A percentile compares a stretch with the other conserved stretches of the same genome.
These are phyloP conservation scores for Popillia japonica DNA, from an alignment of 1,140 invertebrate species.

Conservation along the genomic window DNA sequence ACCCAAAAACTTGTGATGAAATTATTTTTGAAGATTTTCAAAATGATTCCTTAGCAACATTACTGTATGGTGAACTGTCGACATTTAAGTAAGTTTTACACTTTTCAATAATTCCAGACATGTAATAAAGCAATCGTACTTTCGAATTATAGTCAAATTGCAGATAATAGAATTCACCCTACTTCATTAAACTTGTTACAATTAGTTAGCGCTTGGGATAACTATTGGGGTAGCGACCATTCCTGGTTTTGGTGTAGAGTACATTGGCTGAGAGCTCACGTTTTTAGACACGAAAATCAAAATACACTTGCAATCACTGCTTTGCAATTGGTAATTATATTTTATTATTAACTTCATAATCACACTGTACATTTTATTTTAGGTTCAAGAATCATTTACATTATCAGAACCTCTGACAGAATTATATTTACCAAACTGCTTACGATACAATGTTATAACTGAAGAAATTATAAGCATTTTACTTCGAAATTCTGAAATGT, in stretches of 20 bases:
- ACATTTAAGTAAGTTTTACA: slow-evolving; percentile 46
- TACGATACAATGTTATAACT: slow-evolving; percentile 62
- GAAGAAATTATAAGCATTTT: slow-evolving; percentile 61
- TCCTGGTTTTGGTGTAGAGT: slow-evolving; percentile 60
- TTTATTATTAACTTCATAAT: neutral
- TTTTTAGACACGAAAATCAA: slow-evolving; percentile 63
- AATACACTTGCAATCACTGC: slow-evolving; percentile 62
- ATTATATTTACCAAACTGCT: slow-evolving; percentile 64
- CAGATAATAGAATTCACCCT: slow-evolving; percentile 38
- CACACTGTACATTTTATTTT: slow-evolving; percentile 42
- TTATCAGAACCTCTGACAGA: slow-evolving; percentile 10
- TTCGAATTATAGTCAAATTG: slow-evolving; percentile 3
- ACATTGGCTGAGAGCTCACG: slow-evolving; percentile 65
- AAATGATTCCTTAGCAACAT: slow-evolving; percentile 67
- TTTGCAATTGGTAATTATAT: slow-evolving; percentile 59
- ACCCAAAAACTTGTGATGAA: slow-evolving; percentile 63
- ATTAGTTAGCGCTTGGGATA: slow-evolving; percentile 59
- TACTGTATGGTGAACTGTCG: slow-evolving; percentile 71
- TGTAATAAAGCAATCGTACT: neutral
- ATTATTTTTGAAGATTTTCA: slow-evolving; percentile 64
- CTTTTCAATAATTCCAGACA: neutral
- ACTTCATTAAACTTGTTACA: slow-evolving; percentile 52
- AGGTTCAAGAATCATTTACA: slow-evolving; percentile 55
- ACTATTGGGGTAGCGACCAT: slow-evolving; percentile 60
- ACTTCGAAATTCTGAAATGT: slow-evolving; percentile 64